A percentile compares a stretch with the other conserved stretches of the same genome.
These are phyloP conservation scores for Enteromius viviparus DNA, from an alignment of 2,797 vertebrate genomes.

Conservation along the genomic window DNA sequence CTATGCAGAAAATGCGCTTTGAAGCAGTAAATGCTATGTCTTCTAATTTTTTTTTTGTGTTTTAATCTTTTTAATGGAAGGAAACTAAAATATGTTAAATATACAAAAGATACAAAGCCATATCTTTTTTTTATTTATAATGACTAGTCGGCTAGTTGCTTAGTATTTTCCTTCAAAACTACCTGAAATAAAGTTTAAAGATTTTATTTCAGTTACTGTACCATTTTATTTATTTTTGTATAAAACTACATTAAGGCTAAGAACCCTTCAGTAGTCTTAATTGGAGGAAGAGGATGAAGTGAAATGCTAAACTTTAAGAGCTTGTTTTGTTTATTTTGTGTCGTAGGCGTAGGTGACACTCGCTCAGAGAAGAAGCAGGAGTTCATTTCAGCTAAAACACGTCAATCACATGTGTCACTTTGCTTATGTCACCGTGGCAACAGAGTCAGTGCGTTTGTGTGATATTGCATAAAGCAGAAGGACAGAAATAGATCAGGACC, in stretches of 20 bases:
- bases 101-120: too few relatives aligned
- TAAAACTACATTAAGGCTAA: neutral
- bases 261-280: neutral
- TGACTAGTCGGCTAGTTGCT: too few relatives aligned
- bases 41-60: too few relatives aligned
- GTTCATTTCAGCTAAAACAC: slow-evolving; percentile 16
- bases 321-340: neutral
- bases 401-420: slow-evolving; percentile 25
- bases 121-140: too few relatives aligned
- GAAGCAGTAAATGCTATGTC: too few relatives aligned
- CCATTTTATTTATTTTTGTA: neutral
- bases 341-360: neutral
- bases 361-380: neutral
- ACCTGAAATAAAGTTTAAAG: neutral
- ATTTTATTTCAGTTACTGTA: neutral
- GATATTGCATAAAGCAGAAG: slow-evolving; percentile 32
- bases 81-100: too few relatives aligned
- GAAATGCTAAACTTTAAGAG: neutral
- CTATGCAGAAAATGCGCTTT: too few relatives aligned
- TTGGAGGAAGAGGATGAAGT: neutral
- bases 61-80: too few relatives aligned
- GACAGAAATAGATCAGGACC: slow-evolving; percentile 46
- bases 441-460: neutral
- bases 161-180: neutral
- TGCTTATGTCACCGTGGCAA: slow-evolving; percentile 6